Evolutionary conservation across 2,113 vertebrate genomes (phyloP).

Genomic region (Aspidoscelis tigris): DNA sequence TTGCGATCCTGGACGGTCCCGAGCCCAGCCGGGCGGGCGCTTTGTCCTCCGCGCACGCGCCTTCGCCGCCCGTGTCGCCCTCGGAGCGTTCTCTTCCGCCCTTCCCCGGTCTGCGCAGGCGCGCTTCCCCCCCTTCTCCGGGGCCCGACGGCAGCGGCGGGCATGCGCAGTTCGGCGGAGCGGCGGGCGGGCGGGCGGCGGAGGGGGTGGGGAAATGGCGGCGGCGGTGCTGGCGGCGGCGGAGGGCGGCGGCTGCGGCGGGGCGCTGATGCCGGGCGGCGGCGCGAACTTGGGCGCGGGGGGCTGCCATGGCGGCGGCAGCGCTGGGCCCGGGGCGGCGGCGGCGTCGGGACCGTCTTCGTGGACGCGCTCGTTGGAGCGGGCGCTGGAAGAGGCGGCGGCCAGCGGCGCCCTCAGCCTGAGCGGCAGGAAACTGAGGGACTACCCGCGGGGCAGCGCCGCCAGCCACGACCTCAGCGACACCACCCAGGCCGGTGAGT

Average conservation of each 20-base stretch:
- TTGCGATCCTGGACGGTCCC: no score
- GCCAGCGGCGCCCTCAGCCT: slow-evolving; percentile 90
- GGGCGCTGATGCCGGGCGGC: slow-evolving; percentile 16
- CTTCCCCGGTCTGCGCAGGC: background rate
- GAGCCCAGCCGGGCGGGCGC: no score
- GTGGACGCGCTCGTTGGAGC: slow-evolving; percentile 93
- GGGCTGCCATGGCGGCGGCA: slow-evolving; percentile 69
- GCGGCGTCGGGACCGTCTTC: slow-evolving; percentile 69
- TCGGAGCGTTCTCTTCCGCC: background rate
- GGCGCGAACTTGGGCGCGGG: slow-evolving; percentile 78
- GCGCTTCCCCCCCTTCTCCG: background rate
- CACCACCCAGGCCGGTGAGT: slow-evolving; percentile 92
- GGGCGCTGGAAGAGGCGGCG: slow-evolving; percentile 92
- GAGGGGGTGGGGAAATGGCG: slow-evolving; percentile 78
- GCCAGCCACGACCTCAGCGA: slow-evolving; percentile 94
- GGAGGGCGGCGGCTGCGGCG: background rate
- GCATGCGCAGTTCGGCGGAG: slow-evolving; percentile 55
- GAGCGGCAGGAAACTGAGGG: slow-evolving; percentile 98
- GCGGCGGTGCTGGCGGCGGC: slow-evolving; percentile 82
- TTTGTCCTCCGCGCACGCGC: background rate
- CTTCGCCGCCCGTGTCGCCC: rapidly evolving
- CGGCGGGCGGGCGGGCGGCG: slow-evolving; percentile 53
- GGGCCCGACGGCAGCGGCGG: background rate
- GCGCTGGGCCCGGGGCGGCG: slow-evolving; percentile 11
- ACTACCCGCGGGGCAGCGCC: slow-evolving; percentile 94